Evolutionary conservation across 2,888 invertebrate genomes (phyloP).

Genomic region (Eristalis intricaria): DNA sequence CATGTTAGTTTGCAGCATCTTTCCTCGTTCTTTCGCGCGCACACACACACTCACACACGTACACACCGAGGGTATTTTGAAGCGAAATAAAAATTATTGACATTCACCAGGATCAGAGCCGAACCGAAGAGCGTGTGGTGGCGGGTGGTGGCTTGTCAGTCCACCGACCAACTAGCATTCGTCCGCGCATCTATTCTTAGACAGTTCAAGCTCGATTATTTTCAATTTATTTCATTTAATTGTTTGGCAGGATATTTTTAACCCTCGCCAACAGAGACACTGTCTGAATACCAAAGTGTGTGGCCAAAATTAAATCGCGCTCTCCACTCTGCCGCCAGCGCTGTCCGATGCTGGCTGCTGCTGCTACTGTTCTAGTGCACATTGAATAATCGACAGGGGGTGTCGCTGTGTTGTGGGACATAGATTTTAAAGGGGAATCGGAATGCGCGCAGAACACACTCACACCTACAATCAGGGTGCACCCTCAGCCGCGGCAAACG

Average conservation of each 20-base stretch:
- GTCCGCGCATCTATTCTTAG: constrained; percentile 46
- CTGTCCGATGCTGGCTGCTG: too few species aligned
- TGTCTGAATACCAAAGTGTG: constrained; percentile 70
- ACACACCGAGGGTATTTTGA: not conserved
- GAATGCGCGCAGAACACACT: constrained; percentile 4
- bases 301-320: constrained; percentile 61
- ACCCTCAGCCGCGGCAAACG: not conserved
- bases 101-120: constrained; percentile 49
- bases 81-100: constrained; percentile 54
- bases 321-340: constrained; percentile 10
- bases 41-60: not conserved
- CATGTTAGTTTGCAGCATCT: constrained; percentile 37
- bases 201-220: constrained; percentile 70
- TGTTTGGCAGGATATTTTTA: constrained; percentile 69
- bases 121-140: not conserved
- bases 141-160: not conserved
- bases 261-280: constrained; percentile 63
- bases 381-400: constrained; percentile 58
- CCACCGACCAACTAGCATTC: constrained; percentile 14
- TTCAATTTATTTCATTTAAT: constrained; percentile 70
- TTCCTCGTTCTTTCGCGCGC: constrained; percentile 18
- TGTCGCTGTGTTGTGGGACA: constrained; percentile 11
- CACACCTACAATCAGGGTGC: not conserved
- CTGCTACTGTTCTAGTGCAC: not conserved
- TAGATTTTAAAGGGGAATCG: constrained; percentile 16